Evolutionary conservation across 2,888 invertebrate genomes (phyloP).

Genomic region (Ptychoptera contaminata): DNA sequence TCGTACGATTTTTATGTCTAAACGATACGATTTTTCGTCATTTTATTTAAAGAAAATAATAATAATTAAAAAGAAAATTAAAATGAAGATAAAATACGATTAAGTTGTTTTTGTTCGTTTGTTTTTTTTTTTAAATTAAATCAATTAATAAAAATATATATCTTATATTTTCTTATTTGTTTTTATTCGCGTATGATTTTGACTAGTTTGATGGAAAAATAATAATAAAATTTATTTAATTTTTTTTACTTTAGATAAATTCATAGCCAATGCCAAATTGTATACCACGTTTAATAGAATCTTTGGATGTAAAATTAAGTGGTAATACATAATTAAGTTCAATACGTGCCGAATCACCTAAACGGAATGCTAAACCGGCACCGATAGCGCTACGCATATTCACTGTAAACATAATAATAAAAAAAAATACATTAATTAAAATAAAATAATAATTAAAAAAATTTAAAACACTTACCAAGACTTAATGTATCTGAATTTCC

Average conservation of each 20-base stretch:
- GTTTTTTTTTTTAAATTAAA: too few species aligned
- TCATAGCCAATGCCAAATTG: slow-evolving; percentile 75
- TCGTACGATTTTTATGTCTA: too few species aligned
- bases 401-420: slow-evolving; percentile 32
- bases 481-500: slow-evolving; percentile 54
- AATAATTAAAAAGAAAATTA: too few species aligned
- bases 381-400: slow-evolving; percentile 62
- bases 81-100: too few species aligned
- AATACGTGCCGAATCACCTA: slow-evolving; percentile 74
- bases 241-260: slow-evolving; percentile 41
- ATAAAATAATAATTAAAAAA: slow-evolving; percentile 2
- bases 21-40: too few species aligned
- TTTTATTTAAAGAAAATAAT: too few species aligned
- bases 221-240: too few species aligned
- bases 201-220: too few species aligned
- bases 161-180: too few species aligned
- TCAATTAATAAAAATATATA: too few species aligned
- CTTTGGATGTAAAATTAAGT: slow-evolving; percentile 43
- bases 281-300: slow-evolving; percentile 50
- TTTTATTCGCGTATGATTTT: too few species aligned
- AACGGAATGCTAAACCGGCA: slow-evolving; percentile 64
- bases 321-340: slow-evolving; percentile 93
- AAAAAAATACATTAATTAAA: slow-evolving; percentile 13
- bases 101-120: too few species aligned
- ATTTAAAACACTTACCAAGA: slow-evolving; percentile 16